A percentile compares a stretch with the other conserved stretches of the same genome.
Evolutionary conservation across 2,797 vertebrate species (phyloP).

Genomic region (Acomys russatus): DNA sequence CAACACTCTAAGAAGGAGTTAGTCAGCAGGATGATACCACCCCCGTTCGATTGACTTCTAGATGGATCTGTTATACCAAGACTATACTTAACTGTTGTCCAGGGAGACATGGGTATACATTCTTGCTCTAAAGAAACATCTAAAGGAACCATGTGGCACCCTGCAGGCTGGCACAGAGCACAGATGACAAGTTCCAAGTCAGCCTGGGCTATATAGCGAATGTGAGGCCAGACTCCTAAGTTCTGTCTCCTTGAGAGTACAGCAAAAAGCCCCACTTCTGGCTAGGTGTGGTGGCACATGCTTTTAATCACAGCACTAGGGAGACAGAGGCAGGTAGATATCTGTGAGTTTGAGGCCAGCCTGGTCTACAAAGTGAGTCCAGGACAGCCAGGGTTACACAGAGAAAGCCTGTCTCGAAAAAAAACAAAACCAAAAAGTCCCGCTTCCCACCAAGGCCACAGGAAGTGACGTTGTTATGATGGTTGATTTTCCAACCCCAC

Average conservation of each 20-base stretch:
- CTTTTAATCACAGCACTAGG: no score
- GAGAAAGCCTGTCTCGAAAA: no score
- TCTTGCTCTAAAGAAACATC: neutral
- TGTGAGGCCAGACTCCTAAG: neutral
- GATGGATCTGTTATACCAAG: neutral
- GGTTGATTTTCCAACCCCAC: conserved; percentile 20
- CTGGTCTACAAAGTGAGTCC: no score
- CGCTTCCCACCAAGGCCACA: neutral
- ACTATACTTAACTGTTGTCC: neutral
- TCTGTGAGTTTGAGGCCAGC: no score
- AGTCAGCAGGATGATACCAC: neutral
- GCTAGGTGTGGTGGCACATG: no score
- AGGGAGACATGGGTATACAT: neutral
- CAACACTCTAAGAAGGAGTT: conserved; percentile 5
- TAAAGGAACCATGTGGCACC: neutral
- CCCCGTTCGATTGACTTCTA: neutral
- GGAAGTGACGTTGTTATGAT: conserved; percentile 6
- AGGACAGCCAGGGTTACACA: no score
- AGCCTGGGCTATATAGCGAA: neutral
- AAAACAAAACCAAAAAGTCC: neutral
- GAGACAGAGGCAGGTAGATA: no score
- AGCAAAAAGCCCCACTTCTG: neutral
- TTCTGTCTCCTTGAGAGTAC: neutral
- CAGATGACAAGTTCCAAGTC: neutral
- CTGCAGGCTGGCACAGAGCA: neutral